Conservation (phyloP, 2,888 invertebrate genomes). For the Thymelicus lineola region DNA sequence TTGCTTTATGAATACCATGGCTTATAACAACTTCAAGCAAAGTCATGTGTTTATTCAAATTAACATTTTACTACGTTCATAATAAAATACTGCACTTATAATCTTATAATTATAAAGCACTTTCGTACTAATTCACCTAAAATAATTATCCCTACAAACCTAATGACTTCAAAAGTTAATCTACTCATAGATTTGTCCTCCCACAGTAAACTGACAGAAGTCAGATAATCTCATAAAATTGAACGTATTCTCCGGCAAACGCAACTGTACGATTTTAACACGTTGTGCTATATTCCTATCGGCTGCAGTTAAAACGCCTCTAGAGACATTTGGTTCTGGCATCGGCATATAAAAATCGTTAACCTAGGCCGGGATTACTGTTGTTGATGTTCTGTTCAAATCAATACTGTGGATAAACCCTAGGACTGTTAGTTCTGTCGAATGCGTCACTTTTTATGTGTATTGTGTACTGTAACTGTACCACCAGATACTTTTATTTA, state of each 20-base stretch:
- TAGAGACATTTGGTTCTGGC: constrained; percentile 25
- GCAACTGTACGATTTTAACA: constrained; percentile 8
- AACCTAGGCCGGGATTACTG: constrained; percentile 12
- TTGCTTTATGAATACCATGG: no score
- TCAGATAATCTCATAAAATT: neutral
- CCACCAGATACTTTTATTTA: no score
- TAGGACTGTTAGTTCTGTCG: constrained; percentile 4
- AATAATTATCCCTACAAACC: no score
- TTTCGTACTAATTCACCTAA: no score
- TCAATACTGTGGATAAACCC: constrained; percentile 11
- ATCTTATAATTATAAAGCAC: no score
- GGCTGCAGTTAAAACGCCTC: constrained; percentile 25
- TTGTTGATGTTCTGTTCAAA: constrained; percentile 7
- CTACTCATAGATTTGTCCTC: neutral
- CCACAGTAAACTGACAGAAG: neutral
- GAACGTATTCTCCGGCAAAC: constrained; percentile 1
- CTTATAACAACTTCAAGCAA: no score
- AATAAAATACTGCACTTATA: no score
- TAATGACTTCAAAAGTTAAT: neutral
- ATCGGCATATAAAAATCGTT: constrained; percentile 23
- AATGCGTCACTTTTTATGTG: constrained; percentile 23
- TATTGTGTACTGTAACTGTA: constrained; percentile 43
- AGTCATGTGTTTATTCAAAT: no score
- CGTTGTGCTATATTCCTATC: constrained; percentile 9
- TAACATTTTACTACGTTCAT: no score